Base-by-base conservation (phyloP, 2,797 vertebrate species). In the Mus spretus region DNA sequence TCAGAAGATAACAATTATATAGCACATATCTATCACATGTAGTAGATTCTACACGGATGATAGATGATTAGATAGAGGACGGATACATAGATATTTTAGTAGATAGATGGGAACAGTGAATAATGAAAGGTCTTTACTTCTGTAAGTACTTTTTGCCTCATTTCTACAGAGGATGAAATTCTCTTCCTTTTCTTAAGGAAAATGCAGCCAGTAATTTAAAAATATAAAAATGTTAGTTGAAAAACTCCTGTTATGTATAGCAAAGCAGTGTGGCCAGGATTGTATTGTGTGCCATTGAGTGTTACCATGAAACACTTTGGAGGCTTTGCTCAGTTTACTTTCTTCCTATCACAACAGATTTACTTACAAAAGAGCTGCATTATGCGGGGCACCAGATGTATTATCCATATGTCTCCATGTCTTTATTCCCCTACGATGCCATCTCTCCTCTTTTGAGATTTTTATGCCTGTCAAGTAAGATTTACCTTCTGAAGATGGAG, bases 201-300 rank as follows among this genome's bases (percentile, higher is more conserved):
- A 79, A 70, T n/a, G 10, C 15, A 28, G 77, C 15, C 15, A 88
- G 28, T 83, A 88, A 77, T 95, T 95, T 95, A 91, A 72, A 81
- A 84, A 80, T 77, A 82, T 53, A 75, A 93, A 95, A 97, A 67
- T 65, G 6, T 79, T 95, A 86, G 44, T 93, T 97, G 72, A 86
- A 90, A 55, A 91, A 93, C 47, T 37, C n/a, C 92, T 70, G 13
- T 74, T 20, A 26, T 53, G 31, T 47, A 15, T 77, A 89, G 86
- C 37, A 94, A 85, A 90, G 3, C 31, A 85, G 44, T 67, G 3
- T 81, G 55, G 63, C 50, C n/a, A 70, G 28, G 50, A 55, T 96
- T 96, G 97, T 3, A 26, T 55, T 70, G 61, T 15, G 7, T 85
- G 57, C 81, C 92, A 84, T 79, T 89, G 57, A 61, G 0, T 67